These are phyloP conservation scores for Pemphigus obesinymphae DNA, from an alignment of 1,140 invertebrate genomes.

Conservation along the genomic window DNA sequence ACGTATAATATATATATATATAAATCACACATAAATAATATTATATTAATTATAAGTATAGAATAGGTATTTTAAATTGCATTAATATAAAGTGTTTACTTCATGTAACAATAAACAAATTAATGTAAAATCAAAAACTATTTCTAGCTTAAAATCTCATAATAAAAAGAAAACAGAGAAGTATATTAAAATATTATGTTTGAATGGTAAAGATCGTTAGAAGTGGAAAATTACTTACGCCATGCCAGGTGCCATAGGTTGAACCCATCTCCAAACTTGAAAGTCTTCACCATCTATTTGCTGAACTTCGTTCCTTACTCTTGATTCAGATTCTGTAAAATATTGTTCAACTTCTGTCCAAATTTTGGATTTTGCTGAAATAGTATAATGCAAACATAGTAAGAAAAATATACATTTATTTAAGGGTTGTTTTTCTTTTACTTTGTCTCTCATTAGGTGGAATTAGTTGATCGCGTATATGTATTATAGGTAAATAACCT, in stretches of 20 bases:
- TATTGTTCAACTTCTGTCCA: slow-evolving; percentile 74
- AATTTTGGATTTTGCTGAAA: slow-evolving; percentile 49
- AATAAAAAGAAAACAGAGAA: no score
- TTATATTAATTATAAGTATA: no score
- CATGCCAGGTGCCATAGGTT: slow-evolving; percentile 4
- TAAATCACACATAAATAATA: no score
- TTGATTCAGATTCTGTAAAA: slow-evolving; percentile 81
- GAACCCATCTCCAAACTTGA: slow-evolving; percentile 85
- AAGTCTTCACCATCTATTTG: slow-evolving; percentile 83
- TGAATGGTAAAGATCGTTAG: no score
- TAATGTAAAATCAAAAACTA: no score
- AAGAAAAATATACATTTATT: neutral
- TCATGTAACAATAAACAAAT: no score
- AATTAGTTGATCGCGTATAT: slow-evolving; percentile 84
- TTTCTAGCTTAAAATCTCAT: no score
- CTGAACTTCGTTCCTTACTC: slow-evolving; percentile 80
- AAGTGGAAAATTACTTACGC: neutral
- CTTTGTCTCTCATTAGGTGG: slow-evolving; percentile 68
- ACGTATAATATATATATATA: no score
- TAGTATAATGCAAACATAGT: neutral
- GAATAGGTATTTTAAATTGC: no score
- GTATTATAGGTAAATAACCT: slow-evolving; percentile 73
- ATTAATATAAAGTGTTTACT: no score
- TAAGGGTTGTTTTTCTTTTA: slow-evolving; percentile 44
- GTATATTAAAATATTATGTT: neutral